A percentile compares a stretch with the other conserved stretches of the same genome.
These are phyloP conservation scores for Ochropleura leucogaster DNA, from an alignment of 2,888 invertebrate species.

Conservation along the genomic window DNA sequence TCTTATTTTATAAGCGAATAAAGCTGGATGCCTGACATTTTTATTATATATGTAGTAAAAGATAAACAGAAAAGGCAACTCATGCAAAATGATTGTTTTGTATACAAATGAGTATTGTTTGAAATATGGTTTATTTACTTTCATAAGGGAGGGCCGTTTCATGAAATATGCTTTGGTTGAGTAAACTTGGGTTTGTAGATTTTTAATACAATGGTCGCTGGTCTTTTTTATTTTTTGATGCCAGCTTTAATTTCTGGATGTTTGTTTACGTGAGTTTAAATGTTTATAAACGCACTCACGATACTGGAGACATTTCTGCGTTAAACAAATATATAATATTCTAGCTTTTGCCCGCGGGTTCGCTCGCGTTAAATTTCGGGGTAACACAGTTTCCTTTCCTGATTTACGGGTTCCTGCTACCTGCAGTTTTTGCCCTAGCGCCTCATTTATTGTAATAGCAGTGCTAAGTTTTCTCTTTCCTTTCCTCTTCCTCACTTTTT, in stretches of 20 bases:
- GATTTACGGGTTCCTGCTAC: too few relatives aligned
- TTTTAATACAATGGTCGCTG: slow-evolving; percentile 3
- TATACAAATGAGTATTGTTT: slow-evolving; percentile 39
- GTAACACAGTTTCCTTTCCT: too few relatives aligned
- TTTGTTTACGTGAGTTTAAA: too few relatives aligned
- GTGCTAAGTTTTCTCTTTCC: too few relatives aligned
- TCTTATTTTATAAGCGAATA: slow-evolving; percentile 18
- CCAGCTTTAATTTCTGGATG: background rate
- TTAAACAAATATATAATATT: too few relatives aligned
- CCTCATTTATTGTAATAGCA: too few relatives aligned
- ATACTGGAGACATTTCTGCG: too few relatives aligned
- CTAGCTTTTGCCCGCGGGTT: too few relatives aligned
- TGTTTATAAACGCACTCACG: too few relatives aligned
- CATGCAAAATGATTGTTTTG: slow-evolving; percentile 51
- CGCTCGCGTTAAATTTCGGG: too few relatives aligned
- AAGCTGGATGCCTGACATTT: slow-evolving; percentile 11
- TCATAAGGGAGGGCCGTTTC: slow-evolving; percentile 21
- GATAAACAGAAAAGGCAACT: slow-evolving; percentile 39
- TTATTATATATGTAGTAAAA: slow-evolving; percentile 15
- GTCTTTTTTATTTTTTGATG: background rate
- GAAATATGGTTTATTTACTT: slow-evolving; percentile 47
- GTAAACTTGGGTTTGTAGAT: slow-evolving; percentile 15
- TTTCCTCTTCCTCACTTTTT: too few relatives aligned
- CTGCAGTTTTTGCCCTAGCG: too few relatives aligned
- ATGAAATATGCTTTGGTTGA: slow-evolving; percentile 6